phyloP scores from a whole-genome alignment of 2,888 invertebrate species.

The Endomychus coccineus region DNA sequence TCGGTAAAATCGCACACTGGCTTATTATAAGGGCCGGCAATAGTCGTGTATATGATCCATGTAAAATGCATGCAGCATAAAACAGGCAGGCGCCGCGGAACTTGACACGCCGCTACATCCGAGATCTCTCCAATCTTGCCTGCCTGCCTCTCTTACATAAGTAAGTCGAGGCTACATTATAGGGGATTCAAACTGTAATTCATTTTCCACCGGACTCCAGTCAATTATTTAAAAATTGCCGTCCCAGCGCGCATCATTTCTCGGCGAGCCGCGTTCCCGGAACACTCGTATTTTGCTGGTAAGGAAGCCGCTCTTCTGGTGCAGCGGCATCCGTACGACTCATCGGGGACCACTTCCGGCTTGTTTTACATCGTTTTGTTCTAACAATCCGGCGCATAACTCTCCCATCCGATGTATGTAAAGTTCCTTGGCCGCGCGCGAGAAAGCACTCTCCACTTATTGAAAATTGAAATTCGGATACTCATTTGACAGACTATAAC shows the following conservation, averaged over 20 bases:
- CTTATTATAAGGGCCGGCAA: too few relatives aligned
- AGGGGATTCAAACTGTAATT: slow-evolving; percentile 41
- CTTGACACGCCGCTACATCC: too few relatives aligned
- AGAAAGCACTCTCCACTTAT: slow-evolving; percentile 38
- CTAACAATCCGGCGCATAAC: slow-evolving; percentile 45
- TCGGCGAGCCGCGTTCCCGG: slow-evolving; percentile 38
- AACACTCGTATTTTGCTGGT: slow-evolving; percentile 44
- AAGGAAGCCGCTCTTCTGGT: slow-evolving; percentile 34
- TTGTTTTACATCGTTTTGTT: slow-evolving; percentile 50
- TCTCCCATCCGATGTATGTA: slow-evolving; percentile 35
- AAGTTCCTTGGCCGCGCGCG: slow-evolving; percentile 25
- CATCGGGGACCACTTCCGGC: slow-evolving; percentile 42
- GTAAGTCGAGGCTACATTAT: too few relatives aligned
- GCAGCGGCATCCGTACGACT: slow-evolving; percentile 33
- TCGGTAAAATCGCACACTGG: too few relatives aligned
- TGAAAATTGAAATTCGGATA: slow-evolving; percentile 44
- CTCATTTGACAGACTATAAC: slow-evolving; percentile 39
- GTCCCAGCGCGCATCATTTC: slow-evolving; percentile 46
- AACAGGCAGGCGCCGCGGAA: too few relatives aligned
- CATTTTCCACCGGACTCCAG: slow-evolving; percentile 49
- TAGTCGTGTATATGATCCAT: too few relatives aligned
- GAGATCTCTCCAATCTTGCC: too few relatives aligned
- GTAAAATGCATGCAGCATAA: too few relatives aligned
- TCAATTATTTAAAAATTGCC: slow-evolving; percentile 50
- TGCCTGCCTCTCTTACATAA: too few relatives aligned